Conservation (phyloP, 2,113 vertebrate species). For the Vimba vimba region DNA sequence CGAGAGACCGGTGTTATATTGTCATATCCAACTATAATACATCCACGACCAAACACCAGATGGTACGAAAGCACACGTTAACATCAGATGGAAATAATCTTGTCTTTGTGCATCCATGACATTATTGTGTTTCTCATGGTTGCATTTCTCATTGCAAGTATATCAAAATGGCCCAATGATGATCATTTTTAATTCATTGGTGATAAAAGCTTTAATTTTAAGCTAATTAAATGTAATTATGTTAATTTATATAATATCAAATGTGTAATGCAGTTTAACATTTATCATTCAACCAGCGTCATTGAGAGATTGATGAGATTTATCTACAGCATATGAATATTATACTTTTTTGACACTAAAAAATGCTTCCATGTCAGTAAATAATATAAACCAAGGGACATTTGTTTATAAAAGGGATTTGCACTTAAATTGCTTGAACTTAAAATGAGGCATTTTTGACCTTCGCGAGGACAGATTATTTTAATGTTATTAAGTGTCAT, state of each 20-base stretch:
- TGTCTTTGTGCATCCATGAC: not conserved
- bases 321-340: no score
- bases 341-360: not conserved
- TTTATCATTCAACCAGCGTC: not conserved
- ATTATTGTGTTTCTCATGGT: not conserved
- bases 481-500: not conserved
- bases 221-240: not conserved
- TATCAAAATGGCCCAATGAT: not conserved
- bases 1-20: slow-evolving; percentile 63
- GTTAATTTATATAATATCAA: slow-evolving; percentile 15
- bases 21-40: slow-evolving; percentile 46
- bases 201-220: not conserved
- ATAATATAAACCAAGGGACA: not conserved
- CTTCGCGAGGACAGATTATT: not conserved
- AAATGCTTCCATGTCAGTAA: not conserved
- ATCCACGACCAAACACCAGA: not conserved
- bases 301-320: not conserved
- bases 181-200: not conserved
- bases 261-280: not conserved
- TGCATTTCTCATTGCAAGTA: not conserved
- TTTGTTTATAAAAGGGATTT: not conserved
- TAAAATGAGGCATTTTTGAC: not conserved
- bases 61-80: not conserved
- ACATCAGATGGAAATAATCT: not conserved
- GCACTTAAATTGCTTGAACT: not conserved